A percentile compares a stretch with the other conserved stretches of the same genome.
Conservation (phyloP, 2,888 invertebrate genomes). For the Melanargia galathea region DNA sequence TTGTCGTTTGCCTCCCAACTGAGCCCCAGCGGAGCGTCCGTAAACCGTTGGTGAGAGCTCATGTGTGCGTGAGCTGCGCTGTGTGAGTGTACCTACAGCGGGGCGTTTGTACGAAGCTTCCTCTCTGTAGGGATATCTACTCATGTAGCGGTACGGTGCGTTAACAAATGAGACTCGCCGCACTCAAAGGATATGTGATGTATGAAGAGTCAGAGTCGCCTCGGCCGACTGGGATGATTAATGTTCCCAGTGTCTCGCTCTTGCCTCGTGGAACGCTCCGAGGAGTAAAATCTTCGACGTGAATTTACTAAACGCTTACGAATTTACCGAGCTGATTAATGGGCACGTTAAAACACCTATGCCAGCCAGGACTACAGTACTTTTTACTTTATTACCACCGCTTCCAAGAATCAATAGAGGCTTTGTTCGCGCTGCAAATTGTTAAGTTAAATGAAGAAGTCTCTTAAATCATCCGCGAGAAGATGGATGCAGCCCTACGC, state of each 20-base stretch:
- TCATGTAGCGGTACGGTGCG: slow-evolving; percentile 53
- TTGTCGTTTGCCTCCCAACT: no score
- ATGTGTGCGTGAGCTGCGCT: no score
- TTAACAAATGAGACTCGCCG: slow-evolving; percentile 68
- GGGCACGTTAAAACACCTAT: slow-evolving; percentile 45
- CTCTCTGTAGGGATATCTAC: no score
- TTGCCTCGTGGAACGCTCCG: slow-evolving; percentile 44
- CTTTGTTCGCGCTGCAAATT: slow-evolving; percentile 44
- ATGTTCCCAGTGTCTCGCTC: slow-evolving; percentile 55
- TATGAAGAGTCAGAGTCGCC: slow-evolving; percentile 53
- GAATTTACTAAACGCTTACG: slow-evolving; percentile 55
- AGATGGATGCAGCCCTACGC: slow-evolving; percentile 45
- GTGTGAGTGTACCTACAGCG: no score
- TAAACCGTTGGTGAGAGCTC: no score
- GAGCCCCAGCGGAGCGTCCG: no score
- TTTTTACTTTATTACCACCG: slow-evolving; percentile 49
- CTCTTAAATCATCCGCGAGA: slow-evolving; percentile 50
- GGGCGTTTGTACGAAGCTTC: no score
- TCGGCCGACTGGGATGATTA: slow-evolving; percentile 67
- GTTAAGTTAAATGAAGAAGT: slow-evolving; percentile 41
- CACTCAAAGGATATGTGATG: slow-evolving; percentile 67
- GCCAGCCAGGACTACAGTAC: slow-evolving; percentile 44
- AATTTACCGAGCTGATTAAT: slow-evolving; percentile 50
- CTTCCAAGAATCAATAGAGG: slow-evolving; percentile 44
- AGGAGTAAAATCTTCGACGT: slow-evolving; percentile 54